These are phyloP conservation scores for Hypsibius dujardini DNA, from an alignment of 1,140 invertebrate species.

Conservation along the genomic window DNA sequence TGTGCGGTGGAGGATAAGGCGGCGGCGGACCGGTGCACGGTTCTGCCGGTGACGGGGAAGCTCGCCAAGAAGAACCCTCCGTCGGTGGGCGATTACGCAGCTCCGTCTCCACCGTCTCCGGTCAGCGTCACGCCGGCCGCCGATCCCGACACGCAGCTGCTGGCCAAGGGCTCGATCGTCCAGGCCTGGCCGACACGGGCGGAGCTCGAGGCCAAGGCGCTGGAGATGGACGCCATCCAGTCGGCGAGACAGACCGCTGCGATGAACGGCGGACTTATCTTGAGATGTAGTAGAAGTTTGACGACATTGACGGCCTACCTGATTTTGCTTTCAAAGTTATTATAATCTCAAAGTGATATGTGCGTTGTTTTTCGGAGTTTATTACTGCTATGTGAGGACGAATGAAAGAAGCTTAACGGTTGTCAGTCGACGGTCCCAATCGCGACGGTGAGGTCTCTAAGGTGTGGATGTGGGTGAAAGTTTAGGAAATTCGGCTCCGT, in stretches of 20 bases:
- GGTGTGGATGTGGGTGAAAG: too few species aligned
- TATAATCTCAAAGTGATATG: too few species aligned
- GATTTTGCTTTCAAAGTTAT: too few species aligned
- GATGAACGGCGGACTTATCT: too few species aligned
- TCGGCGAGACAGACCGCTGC: background rate
- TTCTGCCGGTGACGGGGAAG: background rate
- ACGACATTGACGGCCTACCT: too few species aligned
- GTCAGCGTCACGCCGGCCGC: background rate
- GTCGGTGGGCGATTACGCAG: background rate
- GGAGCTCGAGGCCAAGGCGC: background rate
- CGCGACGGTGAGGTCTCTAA: too few species aligned
- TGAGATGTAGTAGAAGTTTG: too few species aligned
- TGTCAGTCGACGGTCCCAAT: too few species aligned
- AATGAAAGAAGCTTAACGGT: too few species aligned
- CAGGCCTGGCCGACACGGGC: background rate
- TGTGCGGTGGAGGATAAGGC: background rate
- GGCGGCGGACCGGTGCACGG: background rate
- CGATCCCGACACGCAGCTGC: background rate
- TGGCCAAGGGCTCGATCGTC: background rate
- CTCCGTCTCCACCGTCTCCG: background rate
- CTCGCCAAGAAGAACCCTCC: background rate
- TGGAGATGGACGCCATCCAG: slow-evolving; percentile 2
- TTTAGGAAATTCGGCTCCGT: too few species aligned
- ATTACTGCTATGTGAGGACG: too few species aligned
- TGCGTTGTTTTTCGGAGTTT: too few species aligned